Evolutionary conservation across 2,113 vertebrate genomes (phyloP), one percentile per base, ranked within the genome.

Genomic region (Apeltes quadracus): DNA sequence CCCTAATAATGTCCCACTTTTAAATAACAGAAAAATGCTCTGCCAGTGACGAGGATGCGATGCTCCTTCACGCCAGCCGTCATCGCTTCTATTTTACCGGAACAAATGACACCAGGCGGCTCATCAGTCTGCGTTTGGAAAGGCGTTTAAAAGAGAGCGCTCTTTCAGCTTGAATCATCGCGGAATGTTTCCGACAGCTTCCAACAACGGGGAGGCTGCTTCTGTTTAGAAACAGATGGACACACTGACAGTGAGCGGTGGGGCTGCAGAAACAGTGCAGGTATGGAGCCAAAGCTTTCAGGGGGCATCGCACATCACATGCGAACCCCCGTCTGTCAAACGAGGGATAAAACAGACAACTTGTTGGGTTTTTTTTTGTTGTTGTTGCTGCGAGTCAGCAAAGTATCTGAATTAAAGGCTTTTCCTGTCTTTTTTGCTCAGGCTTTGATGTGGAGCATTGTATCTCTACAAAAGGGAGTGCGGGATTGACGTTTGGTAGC

Each of bases 361-460:
- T 34, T 34, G 32, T 34, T 6, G 32, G 32, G 32, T 7, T 5
- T 34, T 34, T 32, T 32, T 32, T 57, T 75, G 56, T 78, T 81
- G 58, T 74, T 87, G 1, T 86, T 63, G 59, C 76, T 72, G 70
- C n/a, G 65, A 84, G 84, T 88, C 82, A 86, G 75, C 75, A 84
- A 81, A 82, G 71, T 66, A 68, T 81, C 80, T 64, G 79, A 67
- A 84, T 86, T 84, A 83, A 84, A 72, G 77, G 84, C 65, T 88
- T 88, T 84, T 89, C 57, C 74, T 63, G 54, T 70, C 55, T 72
- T 85, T 77, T 80, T 61, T 57, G 36, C 67, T 74, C 13, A 51
- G 46, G 54, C 86, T 88, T 85, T 88, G 82, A 92, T 85, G 85
- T 75, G 59, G 39, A 66, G 64, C 41, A 61, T 67, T 78, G 67